Base-by-base conservation (phyloP, 2,113 vertebrate species). In the Petroica traversi region DNA sequence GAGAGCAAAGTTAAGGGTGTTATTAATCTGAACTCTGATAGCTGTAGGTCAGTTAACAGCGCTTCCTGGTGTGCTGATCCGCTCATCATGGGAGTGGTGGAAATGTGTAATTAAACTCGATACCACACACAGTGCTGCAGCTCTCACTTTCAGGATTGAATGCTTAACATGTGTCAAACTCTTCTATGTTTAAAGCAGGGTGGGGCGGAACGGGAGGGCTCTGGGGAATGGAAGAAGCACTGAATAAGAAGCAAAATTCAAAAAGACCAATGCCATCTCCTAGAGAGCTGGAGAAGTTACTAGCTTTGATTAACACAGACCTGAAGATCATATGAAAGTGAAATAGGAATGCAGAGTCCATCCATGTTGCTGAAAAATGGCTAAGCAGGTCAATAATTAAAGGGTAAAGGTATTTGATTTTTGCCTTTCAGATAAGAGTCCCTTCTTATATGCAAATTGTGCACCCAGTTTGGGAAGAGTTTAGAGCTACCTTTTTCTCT, bases 1-100 rank as follows among this genome's bases (percentile, higher is more conserved):
- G 80, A 18, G 29, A 46, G 46, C 31, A 19, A 34, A 77, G 29
- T 38, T 74, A 51, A 66, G 46, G 34, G 46, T 89, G 29, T 58
- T 93, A 33, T 6, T 83, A 89, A 59, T 49, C 61, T 78, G 66
- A 91, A 33, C 71, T 85, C 45, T 55, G 41, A 69, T 33, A 89
- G 51, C 52, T 16, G 1, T 28, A 49, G 79, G 89, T 75, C 66
- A 64, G 64, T 84, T 67, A 78, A 31, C 15, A 82, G 46, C 3
- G 0, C 54, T 48, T 75, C 69, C 49, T 0, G 0, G 22, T 46
- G 29, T 0, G 4, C 63, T 52, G 77, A 52, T 51, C 33, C 3
- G 2, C 33, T 83, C 19, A 6, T 79, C 26, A 34, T 73, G 82
- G 82, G 71, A 48, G 74, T 26, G 58, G 62, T 92, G 57, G 77